Percentiles rank a stretch among this genome's conserved stretches.
Evolutionary conservation across 2,888 invertebrate genomes (phyloP).

Genomic region (Sthenelais limicola): DNA sequence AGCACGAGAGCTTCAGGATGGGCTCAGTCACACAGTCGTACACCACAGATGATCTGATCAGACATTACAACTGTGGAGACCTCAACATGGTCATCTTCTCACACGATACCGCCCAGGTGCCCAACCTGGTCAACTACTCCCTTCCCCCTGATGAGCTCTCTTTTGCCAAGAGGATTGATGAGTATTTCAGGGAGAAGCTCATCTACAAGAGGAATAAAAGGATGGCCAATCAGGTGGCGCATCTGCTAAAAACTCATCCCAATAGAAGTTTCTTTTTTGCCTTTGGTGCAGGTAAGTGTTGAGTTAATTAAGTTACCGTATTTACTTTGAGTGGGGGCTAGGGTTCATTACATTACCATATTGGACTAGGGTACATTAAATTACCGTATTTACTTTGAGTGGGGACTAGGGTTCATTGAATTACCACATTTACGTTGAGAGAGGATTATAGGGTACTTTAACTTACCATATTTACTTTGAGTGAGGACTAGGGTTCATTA

Average conservation of each 20-base stretch:
- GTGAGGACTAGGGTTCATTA: too few species aligned
- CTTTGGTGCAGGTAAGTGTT: slow-evolving; percentile 74
- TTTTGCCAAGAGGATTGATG: slow-evolving; percentile 71
- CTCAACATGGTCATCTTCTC: slow-evolving; percentile 72
- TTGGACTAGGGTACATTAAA: too few species aligned
- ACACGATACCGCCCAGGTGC: slow-evolving; percentile 68
- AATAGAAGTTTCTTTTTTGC: slow-evolving; percentile 75
- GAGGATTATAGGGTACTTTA: too few species aligned
- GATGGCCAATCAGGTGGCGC: slow-evolving; percentile 74
- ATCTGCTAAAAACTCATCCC: slow-evolving; percentile 72
- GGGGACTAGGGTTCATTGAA: too few species aligned
- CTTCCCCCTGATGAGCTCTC: slow-evolving; percentile 60
- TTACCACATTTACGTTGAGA: too few species aligned
- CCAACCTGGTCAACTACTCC: slow-evolving; percentile 67
- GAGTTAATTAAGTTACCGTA: too few species aligned
- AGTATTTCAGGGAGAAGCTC: slow-evolving; percentile 75
- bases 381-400: too few species aligned
- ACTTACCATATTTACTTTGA: too few species aligned
- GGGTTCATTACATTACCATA: too few species aligned
- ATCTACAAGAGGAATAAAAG: slow-evolving; percentile 74
- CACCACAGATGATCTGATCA: slow-evolving; percentile 72
- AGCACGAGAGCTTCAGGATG: slow-evolving; percentile 70
- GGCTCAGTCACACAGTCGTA: slow-evolving; percentile 57
- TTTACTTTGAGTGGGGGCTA: too few species aligned
- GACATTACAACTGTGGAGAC: slow-evolving; percentile 74